Percentiles rank a stretch among this genome's conserved stretches.
phyloP scores from a whole-genome alignment of 37 sponge, comb jelly and placozoan genomes.

The Ianthella basta region DNA sequence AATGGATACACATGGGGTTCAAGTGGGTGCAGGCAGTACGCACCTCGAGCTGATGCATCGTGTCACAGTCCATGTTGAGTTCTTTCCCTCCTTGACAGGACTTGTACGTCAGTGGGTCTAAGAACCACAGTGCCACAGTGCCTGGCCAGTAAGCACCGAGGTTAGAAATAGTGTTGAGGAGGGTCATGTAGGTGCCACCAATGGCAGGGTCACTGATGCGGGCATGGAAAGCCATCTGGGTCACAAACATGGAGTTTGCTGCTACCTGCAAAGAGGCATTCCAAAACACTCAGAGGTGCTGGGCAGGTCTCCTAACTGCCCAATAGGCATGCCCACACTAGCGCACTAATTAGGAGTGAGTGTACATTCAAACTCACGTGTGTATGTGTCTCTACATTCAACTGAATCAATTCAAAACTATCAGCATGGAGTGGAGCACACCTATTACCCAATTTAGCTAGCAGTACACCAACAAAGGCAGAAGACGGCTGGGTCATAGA shows the following conservation, averaged over 20 bases:
- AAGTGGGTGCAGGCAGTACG: background rate
- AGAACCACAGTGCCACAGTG: constrained; percentile 88
- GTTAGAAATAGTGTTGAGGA: constrained; percentile 94
- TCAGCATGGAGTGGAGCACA: too few species aligned
- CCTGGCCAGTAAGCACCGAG: constrained; percentile 79
- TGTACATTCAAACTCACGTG: background rate
- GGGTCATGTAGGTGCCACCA: constrained; percentile 99
- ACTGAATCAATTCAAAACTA: too few species aligned
- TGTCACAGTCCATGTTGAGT: constrained; percentile 68
- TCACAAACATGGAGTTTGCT: constrained; percentile 89
- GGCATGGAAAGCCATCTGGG: constrained; percentile 88
- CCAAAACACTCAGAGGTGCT: background rate
- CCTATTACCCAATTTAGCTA: too few species aligned
- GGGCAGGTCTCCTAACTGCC: background rate
- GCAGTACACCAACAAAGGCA: too few species aligned
- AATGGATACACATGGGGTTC: too few species aligned
- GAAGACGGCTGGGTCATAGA: too few species aligned
- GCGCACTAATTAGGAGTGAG: too few species aligned
- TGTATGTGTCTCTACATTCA: too few species aligned
- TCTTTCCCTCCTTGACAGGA: constrained; percentile 70
- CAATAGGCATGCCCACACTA: background rate
- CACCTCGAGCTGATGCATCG: constrained; percentile 62
- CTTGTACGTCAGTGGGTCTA: constrained; percentile 76
- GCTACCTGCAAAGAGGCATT: constrained; percentile 45
- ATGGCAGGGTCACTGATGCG: constrained; percentile 92